A percentile compares a stretch with the other conserved stretches of the same genome.
These are phyloP conservation scores for Oryctes rhinoceros DNA, from an alignment of 1,140 invertebrate genomes.

Conservation along the genomic window DNA sequence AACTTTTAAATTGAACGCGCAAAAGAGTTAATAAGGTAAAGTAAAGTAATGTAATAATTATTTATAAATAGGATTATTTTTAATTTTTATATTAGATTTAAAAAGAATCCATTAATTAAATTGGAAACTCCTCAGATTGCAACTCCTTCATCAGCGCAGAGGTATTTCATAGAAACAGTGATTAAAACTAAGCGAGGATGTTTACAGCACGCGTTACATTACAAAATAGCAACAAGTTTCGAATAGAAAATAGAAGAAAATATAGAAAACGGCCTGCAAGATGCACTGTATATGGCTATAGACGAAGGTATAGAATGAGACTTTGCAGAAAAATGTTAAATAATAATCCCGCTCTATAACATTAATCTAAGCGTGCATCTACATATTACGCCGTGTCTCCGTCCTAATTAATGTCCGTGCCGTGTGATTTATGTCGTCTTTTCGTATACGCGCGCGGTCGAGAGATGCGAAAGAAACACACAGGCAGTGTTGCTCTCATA, in stretches of 20 bases:
- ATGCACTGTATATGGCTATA: background rate
- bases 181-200: too few species aligned
- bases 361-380: slow-evolving; percentile 53
- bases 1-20: too few species aligned
- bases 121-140: too few species aligned
- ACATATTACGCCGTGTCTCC: slow-evolving; percentile 52
- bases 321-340: slow-evolving; percentile 46
- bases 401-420: slow-evolving; percentile 51
- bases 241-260: background rate
- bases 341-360: slow-evolving; percentile 50
- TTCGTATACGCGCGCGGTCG: slow-evolving; percentile 42
- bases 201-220: background rate
- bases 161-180: too few species aligned
- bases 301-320: background rate
- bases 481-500: background rate
- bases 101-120: too few species aligned
- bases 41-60: too few species aligned
- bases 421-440: slow-evolving; percentile 49
- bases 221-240: background rate
- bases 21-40: too few species aligned
- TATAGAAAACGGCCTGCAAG: background rate
- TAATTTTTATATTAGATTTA: too few species aligned
- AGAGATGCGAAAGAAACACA: slow-evolving; percentile 31
- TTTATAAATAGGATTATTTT: too few species aligned
- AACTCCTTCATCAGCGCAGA: too few species aligned